Base-by-base conservation (phyloP, 1,140 invertebrate species). In the Drosophila arizonae region DNA sequence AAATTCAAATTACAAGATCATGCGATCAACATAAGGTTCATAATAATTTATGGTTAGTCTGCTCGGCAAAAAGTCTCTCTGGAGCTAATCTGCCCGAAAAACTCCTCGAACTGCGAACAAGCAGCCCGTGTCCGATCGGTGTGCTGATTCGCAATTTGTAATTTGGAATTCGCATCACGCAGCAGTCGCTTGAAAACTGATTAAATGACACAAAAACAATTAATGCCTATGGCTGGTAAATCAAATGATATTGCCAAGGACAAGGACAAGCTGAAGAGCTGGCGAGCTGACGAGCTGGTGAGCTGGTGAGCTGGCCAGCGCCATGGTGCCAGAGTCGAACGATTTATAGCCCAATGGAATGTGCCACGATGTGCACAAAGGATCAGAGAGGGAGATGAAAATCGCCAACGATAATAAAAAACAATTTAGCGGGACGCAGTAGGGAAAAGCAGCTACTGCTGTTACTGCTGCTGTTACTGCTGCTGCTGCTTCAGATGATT, bases 301-400 rank as follows among this genome's bases (percentile, higher is more conserved):
- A 10, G 26, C 26, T 39, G 17, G 10, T 24, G 56, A 45, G 43
- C 43, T 46, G 43, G 43, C n/a, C 79, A 87, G 82, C 82, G 82
- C 82, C 81, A 86, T 86, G 81, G 81, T 86, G 81, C 81, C 82
- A 88, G 77, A 72, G 84, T 84, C 77, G 79, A 77, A 88, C 84
- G 84, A 88, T 88, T 88, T 88, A 88, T 88, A 88, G 84, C 84
- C 85, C 80, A 66, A 72, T 65, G 80, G 85, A 88, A 89, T 89
- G 79, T 89, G 85, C 84, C 86, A 88, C 84, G 77, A 84, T 72
- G 41, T 36, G 28, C 26, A 55, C 68, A 67, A 67, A 79, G 84
- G 85, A 87, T 89, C 84, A 87, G 85, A 24, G 43, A 15, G 43
- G 43, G 48, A 81, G 74, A 62, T 77, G 76, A 78, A 81, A 74